Base-by-base conservation (phyloP, 2,113 vertebrate genomes). In the Ellobius talpinus region DNA sequence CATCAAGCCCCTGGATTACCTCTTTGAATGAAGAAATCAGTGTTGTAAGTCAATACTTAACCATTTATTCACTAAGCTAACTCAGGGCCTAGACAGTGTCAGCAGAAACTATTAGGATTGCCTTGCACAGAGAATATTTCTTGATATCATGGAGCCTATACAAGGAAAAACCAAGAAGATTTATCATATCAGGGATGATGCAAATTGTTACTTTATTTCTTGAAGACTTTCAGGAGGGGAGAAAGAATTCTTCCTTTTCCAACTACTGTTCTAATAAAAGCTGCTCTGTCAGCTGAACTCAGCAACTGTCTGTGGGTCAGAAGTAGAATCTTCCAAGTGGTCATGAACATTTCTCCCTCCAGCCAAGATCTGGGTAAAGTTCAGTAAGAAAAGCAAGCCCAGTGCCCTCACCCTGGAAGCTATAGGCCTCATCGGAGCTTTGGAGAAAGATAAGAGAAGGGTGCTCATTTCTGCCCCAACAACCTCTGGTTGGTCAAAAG, bases 201-300 rank as follows among this genome's bases (percentile, higher is more conserved):
- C 39, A 4, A 45, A 47, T 33, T 52, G 14, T 73, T 87, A 10
- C 3, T 90, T 90, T 90, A 68, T 95, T 50, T 39, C 55, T 55
- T 85, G 33, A 92, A 90, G 47, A 87, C 16, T 95, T 79, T 66
- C 33, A 72, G 74, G 36, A 70, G 19, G 17, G 19, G 33, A 42
- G 52, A 94, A n/a, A 39, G 45, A 77, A 63, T 19, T 84, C 65
- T 78, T 91, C 45, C n/a, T 78, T 65, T 94, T 89, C 42, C 52
- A 93, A 16, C 39, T 66, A 52, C 89, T 81, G 1, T 58, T 77
- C 79, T 58, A 87, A 63, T 3, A 68, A 70, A 72, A 84, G 31
- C 66, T 90, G 68, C n/a, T 66, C 21, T 81, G 63, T 90, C 29
- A 77, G 17, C 76, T 96, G 39, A 77, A 45, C 12, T 52, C 89